Evolutionary conservation across 2,888 invertebrate species (phyloP).

Genomic region (Sycophila texana): DNA sequence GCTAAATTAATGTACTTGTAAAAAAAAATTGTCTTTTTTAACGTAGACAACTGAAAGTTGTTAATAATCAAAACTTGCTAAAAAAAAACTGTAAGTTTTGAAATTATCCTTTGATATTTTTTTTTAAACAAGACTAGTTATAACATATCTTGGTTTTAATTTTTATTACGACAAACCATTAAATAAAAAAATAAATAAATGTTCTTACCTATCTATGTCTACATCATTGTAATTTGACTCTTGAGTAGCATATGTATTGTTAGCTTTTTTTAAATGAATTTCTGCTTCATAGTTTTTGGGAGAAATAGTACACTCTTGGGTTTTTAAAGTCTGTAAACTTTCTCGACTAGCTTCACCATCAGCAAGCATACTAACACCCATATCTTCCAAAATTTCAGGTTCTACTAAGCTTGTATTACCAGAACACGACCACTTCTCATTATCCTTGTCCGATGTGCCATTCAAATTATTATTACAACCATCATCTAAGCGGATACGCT

Average conservation of each 20-base stretch:
- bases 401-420: slow-evolving; percentile 72
- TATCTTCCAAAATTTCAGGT: slow-evolving; percentile 78
- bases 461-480: slow-evolving; percentile 71
- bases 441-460: slow-evolving; percentile 63
- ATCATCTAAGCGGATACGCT: slow-evolving; percentile 69
- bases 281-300: slow-evolving; percentile 62
- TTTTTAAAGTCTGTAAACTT: slow-evolving; percentile 67
- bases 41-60: background rate
- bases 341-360: slow-evolving; percentile 76
- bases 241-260: slow-evolving; percentile 61
- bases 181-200: background rate
- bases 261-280: slow-evolving; percentile 61
- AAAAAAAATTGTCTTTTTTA: background rate
- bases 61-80: slow-evolving; percentile 6
- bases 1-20: background rate
- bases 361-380: slow-evolving; percentile 80
- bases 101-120: slow-evolving; percentile 3
- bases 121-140: background rate
- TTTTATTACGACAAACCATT: background rate
- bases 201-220: slow-evolving; percentile 65
- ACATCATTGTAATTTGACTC: slow-evolving; percentile 62
- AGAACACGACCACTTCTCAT: slow-evolving; percentile 68
- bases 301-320: slow-evolving; percentile 71
- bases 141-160: slow-evolving; percentile 2
- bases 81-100: background rate